phyloP scores from a whole-genome alignment of 2,113 vertebrate species.

The Malurus melanocephalus region DNA sequence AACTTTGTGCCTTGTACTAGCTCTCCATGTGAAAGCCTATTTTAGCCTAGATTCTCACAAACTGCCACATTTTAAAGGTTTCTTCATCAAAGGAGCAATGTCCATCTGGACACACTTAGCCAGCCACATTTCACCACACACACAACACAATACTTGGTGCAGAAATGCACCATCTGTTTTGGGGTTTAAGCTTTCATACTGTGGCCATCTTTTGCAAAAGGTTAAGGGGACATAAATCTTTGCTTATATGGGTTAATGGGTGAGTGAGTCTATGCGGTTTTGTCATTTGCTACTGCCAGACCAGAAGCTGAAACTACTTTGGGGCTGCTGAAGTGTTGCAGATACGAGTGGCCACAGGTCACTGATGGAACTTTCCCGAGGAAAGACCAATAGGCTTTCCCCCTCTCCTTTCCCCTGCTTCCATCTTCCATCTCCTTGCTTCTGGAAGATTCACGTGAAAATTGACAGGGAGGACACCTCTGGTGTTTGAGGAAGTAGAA shows the following conservation, averaged over 20 bases:
- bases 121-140: not conserved
- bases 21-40: not conserved
- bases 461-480: not conserved
- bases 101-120: not conserved
- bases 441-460: not conserved
- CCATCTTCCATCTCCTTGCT: not conserved
- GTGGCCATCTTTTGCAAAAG: not conserved
- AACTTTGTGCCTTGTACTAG: not conserved
- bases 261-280: not conserved
- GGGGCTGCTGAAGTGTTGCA: not conserved
- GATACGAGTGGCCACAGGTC: not conserved
- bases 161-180: not conserved
- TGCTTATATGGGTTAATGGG: not conserved
- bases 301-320: not conserved
- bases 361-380: not conserved
- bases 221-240: not conserved
- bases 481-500: not conserved
- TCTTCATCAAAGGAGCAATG: constrained; percentile 13
- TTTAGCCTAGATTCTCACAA: not conserved
- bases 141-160: not conserved
- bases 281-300: not conserved
- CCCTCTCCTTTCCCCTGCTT: not conserved
- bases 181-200: not conserved
- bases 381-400: not conserved
- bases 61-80: not conserved